Percentiles rank a stretch among this genome's conserved stretches.
Conservation (phyloP, 2,113 vertebrate genomes). For the Tetraodon nigroviridis region DNA sequence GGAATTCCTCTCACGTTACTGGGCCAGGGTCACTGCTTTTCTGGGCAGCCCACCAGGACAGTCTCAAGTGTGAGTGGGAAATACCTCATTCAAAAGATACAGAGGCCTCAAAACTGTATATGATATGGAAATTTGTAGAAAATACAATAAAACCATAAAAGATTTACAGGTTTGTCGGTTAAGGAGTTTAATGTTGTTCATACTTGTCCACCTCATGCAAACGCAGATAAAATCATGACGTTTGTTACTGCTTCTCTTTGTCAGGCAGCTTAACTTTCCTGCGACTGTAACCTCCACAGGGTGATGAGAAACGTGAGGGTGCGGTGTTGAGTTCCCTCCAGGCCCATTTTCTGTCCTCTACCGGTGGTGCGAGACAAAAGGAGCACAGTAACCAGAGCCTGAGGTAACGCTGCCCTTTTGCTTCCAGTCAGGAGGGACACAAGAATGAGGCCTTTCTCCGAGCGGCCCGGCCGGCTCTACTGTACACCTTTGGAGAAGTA, state of each 20-base stretch:
- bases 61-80: constrained; percentile 49
- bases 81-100: constrained; percentile 48
- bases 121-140: constrained; percentile 4
- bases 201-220: background rate
- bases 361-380: constrained; percentile 69
- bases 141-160: background rate
- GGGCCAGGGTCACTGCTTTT: constrained; percentile 60
- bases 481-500: constrained; percentile 70
- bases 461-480: constrained; percentile 43
- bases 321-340: constrained; percentile 69
- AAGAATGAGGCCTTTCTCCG: constrained; percentile 72
- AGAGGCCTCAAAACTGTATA: constrained; percentile 4
- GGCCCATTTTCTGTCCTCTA: constrained; percentile 71
- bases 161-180: background rate
- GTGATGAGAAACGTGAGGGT: constrained; percentile 57
- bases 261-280: constrained; percentile 8
- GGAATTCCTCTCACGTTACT: constrained; percentile 59
- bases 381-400: constrained; percentile 69
- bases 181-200: background rate
- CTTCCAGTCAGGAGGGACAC: constrained; percentile 37
- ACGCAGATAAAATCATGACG: background rate
- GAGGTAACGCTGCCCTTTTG: constrained; percentile 54
- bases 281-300: constrained; percentile 38
- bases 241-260: background rate
- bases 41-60: constrained; percentile 48